A percentile compares a stretch with the other conserved stretches of the same genome.
Conservation (phyloP, 2,113 vertebrate genomes). For the Amphiprion percula region DNA sequence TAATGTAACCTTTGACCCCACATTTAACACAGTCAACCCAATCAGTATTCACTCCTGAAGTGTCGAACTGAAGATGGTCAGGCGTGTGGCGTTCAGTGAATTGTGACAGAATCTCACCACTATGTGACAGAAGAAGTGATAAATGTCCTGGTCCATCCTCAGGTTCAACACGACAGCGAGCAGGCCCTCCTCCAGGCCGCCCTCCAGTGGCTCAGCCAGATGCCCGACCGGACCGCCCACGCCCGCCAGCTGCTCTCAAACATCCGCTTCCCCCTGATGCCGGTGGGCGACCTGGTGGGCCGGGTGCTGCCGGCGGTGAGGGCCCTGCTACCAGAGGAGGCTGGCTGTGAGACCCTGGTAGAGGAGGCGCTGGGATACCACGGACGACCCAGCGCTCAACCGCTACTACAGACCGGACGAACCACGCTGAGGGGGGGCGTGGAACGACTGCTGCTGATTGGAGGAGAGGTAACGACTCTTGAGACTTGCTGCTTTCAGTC, state of each 20-base stretch:
- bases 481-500: too few relatives aligned
- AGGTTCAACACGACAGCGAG: conserved; percentile 91
- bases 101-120: too few relatives aligned
- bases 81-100: too few relatives aligned
- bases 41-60: too few relatives aligned
- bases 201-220: conserved; percentile 92
- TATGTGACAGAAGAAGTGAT: too few relatives aligned
- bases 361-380: conserved; percentile 92
- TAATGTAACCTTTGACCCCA: too few relatives aligned
- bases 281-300: conserved; percentile 87
- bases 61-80: too few relatives aligned
- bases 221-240: conserved; percentile 83
- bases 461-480: conserved; percentile 85
- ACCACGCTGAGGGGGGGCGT: conserved; percentile 85
- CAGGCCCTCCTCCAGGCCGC: conserved; percentile 90
- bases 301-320: conserved; percentile 87
- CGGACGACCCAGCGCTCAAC: conserved; percentile 87
- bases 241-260: conserved; percentile 89
- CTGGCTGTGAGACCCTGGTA: conserved; percentile 87
- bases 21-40: too few relatives aligned
- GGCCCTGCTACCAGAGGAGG: conserved; percentile 88
- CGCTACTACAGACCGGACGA: conserved; percentile 89
- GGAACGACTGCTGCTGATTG: conserved; percentile 91
- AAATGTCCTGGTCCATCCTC: not conserved
- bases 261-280: conserved; percentile 92